These are phyloP conservation scores for Neogobius melanostomus DNA, from an alignment of 2,113 vertebrate genomes.

Conservation along the genomic window DNA sequence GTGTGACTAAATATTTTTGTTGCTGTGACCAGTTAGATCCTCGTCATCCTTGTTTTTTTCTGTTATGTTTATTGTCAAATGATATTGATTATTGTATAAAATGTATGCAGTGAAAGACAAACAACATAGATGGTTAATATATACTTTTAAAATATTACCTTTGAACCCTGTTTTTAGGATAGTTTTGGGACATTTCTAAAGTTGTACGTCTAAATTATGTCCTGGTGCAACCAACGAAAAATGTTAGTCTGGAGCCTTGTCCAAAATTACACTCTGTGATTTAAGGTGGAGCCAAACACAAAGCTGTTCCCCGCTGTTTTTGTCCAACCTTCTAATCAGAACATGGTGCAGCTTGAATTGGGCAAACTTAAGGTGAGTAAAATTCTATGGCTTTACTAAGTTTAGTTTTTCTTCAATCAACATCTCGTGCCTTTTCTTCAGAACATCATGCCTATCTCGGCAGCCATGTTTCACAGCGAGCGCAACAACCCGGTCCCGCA, in stretches of 20 bases:
- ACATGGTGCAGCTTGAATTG: constrained; percentile 89
- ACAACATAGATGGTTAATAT: too few species aligned
- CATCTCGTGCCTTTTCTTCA: constrained; percentile 43
- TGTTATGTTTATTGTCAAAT: too few species aligned
- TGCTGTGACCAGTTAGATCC: too few species aligned
- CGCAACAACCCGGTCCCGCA: constrained; percentile 87
- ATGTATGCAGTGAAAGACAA: too few species aligned
- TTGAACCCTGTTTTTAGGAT: too few species aligned
- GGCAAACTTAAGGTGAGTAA: constrained; percentile 89
- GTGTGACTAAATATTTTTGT: too few species aligned
- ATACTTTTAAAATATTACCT: too few species aligned
- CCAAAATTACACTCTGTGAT: not conserved
- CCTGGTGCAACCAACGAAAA: too few species aligned
- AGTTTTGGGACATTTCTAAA: too few species aligned
- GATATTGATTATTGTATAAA: too few species aligned
- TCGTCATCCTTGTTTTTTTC: too few species aligned
- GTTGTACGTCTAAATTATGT: too few species aligned
- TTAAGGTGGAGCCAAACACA: constrained; percentile 93
- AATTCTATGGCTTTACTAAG: not conserved
- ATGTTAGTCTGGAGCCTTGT: not conserved
- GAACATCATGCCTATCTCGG: constrained; percentile 98
- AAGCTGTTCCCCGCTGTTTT: constrained; percentile 93
- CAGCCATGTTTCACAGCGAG: constrained; percentile 94
- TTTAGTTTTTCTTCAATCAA: not conserved
- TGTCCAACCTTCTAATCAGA: constrained; percentile 85